Conservation (phyloP, 2,888 invertebrate genomes). For the Bruchidius siliquastri region DNA sequence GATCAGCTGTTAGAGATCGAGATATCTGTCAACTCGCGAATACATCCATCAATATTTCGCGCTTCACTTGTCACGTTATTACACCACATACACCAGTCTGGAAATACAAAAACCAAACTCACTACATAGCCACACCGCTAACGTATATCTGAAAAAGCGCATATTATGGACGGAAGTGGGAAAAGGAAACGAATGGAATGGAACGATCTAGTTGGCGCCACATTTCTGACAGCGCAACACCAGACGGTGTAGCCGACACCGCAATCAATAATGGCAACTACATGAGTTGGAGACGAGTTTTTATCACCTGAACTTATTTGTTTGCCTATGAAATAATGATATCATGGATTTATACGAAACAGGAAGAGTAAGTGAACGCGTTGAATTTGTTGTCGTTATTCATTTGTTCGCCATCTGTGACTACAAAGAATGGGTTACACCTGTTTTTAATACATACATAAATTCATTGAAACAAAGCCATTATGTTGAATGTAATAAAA, state of each 20-base stretch:
- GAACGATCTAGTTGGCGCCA: neutral
- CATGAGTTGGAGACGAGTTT: neutral
- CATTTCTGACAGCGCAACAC: neutral
- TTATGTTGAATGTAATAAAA: no score
- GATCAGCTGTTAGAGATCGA: neutral
- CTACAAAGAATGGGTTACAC: no score
- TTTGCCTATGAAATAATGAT: no score
- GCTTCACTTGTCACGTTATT: neutral
- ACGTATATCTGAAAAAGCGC: neutral
- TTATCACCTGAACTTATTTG: neutral
- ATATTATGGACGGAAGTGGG: neutral
- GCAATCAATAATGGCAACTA: neutral
- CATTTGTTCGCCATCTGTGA: no score
- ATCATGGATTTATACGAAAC: no score
- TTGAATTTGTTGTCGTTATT: no score
- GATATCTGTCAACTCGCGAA: neutral
- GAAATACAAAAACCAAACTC: neutral
- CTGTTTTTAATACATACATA: no score
- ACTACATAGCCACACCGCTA: neutral
- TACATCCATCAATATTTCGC: neutral
- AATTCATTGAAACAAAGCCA: no score
- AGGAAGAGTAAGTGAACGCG: no score
- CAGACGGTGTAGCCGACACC: neutral
- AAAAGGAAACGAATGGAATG: neutral
- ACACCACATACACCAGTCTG: neutral